Evolutionary conservation across 2,113 vertebrate genomes (phyloP), one percentile per base, ranked within the genome.

Genomic region (Trinectes maculatus): DNA sequence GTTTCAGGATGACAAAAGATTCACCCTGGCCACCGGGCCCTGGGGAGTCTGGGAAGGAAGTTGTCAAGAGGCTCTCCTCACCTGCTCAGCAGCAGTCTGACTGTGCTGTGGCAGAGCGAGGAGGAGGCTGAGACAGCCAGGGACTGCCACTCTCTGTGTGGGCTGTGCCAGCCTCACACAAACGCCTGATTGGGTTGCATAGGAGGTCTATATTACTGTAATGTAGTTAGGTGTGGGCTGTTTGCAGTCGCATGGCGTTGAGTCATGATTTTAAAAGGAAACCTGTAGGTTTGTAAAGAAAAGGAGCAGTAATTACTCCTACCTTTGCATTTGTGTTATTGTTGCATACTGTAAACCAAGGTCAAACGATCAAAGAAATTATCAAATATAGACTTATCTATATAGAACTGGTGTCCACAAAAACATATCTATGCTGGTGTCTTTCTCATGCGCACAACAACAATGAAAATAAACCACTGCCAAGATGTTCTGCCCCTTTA

Each of bases 1-100:
- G 86, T 91, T 91, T 85, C 80, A 89, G 86, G 78, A 81, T 80
- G 87, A 92, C 84, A 91, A 92, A 89, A 83, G 87, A 89, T 84
- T 85, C 85, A 81, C 79, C 83, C 75, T 8, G 79, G 84, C 81
- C 83, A 85, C 15, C 19, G 28, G 76, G 79, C 88, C 83, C 77
- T 75, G 64, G 89, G 86, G 88, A 89, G 88, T 85, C 86, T 79
- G 71, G 66, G 80, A 56, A 85, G 80, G 83, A 89, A 88, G 88
- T 87, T 90, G 88, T 90, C 85, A 89, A 88, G 90, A 90, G 86
- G 80, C 83, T 83, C 84, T 87, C 78, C 78, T 88, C 83, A 89
- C 87, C 88, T 87, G 84, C 84, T 86, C 83, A 80, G 84, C 85
- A 82, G 85, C 72, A 62, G 82, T 73, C 74, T 80, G 81, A 84